These are phyloP conservation scores for Mizuhopecten yessoensis DNA, from an alignment of 1,140 invertebrate genomes.

Conservation along the genomic window DNA sequence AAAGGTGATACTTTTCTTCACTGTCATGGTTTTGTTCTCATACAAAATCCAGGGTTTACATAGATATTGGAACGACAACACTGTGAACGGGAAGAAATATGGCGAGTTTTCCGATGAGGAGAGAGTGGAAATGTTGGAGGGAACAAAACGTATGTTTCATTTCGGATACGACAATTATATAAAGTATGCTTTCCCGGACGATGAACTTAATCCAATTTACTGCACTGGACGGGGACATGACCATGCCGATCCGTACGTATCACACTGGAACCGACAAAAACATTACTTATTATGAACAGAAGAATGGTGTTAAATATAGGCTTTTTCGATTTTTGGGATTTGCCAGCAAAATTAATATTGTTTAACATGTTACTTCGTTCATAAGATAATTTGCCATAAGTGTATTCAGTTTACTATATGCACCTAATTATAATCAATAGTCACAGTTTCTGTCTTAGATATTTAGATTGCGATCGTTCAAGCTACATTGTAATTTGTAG, in stretches of 20 bases:
- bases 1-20: slow-evolving; percentile 33
- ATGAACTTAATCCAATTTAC: slow-evolving; percentile 86
- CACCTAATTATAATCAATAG: no score
- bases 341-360: no score
- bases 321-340: no score
- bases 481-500: no score
- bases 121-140: slow-evolving; percentile 80
- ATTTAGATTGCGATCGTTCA: no score
- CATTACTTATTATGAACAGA: no score
- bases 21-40: slow-evolving; percentile 43
- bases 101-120: slow-evolving; percentile 82
- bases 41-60: slow-evolving; percentile 53
- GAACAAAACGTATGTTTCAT: slow-evolving; percentile 85
- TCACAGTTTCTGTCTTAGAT: no score
- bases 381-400: no score
- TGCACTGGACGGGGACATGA: slow-evolving; percentile 87
- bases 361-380: no score
- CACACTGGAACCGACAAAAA: no score
- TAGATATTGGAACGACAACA: slow-evolving; percentile 80
- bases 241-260: slow-evolving; percentile 86
- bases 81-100: slow-evolving; percentile 84
- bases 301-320: no score
- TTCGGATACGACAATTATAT: slow-evolving; percentile 86
- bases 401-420: no score
- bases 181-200: slow-evolving; percentile 86